Conservation (phyloP, 1,140 invertebrate genomes). For the Macrostomum lignano region DNA sequence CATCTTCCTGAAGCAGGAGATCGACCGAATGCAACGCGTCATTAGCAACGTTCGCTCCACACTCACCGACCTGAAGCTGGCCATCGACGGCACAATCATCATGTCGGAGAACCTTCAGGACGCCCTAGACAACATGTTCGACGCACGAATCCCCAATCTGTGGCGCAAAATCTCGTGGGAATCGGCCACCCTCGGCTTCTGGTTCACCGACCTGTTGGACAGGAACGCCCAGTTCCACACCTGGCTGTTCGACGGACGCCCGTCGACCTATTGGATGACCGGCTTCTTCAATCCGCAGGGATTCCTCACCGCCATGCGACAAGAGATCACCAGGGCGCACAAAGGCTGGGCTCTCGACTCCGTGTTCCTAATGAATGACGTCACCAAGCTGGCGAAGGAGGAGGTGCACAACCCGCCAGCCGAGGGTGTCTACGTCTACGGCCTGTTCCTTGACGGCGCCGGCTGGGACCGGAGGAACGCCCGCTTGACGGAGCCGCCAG, state of each 20-base stretch:
- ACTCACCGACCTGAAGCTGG: conserved; percentile 60
- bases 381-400: conserved; percentile 19
- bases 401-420: conserved; percentile 32
- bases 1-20: conserved; percentile 50
- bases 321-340: conserved; percentile 25
- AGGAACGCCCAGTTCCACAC: conserved; percentile 40
- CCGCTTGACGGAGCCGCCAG: conserved; percentile 20
- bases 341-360: conserved; percentile 26
- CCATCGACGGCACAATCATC: conserved; percentile 80
- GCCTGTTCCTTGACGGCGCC: conserved; percentile 23
- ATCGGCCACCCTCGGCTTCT: conserved; percentile 74
- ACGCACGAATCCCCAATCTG: conserved; percentile 58
- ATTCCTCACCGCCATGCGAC: conserved; percentile 28
- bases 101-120: conserved; percentile 66
- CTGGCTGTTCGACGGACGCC: conserved; percentile 51
- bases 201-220: conserved; percentile 78
- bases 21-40: conserved; percentile 65
- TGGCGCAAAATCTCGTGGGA: conserved; percentile 84
- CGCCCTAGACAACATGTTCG: conserved; percentile 74
- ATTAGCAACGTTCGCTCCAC: conserved; percentile 47
- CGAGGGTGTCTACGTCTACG: conserved; percentile 18
- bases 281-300: conserved; percentile 79
- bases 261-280: conserved; percentile 71
- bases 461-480: conserved; percentile 22
- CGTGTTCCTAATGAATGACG: conserved; percentile 23